Evolutionary conservation across 2,797 vertebrate species (phyloP), one percentile per base, ranked within the genome.

Genomic region (Characodon lateralis): DNA sequence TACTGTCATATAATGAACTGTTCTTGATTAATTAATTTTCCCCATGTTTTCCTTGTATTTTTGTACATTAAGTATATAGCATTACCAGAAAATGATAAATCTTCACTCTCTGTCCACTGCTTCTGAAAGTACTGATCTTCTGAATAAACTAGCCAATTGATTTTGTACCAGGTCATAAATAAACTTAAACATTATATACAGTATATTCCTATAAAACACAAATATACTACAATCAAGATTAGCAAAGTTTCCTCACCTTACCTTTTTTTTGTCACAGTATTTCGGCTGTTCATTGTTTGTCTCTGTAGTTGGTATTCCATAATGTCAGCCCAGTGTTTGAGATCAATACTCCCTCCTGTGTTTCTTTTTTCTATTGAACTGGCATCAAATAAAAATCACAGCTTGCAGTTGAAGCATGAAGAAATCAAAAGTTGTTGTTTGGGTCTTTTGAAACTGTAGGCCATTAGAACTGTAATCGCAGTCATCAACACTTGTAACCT

Each of bases 301-400:
- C 68, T 68, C 63, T 75, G 6, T 53, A 53, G 41, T 43, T n/a
- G 13, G 10, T 18, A 56, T 24, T 61, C 12, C 50, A 66, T 35
- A 31, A 12, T 71, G 55, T 61, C 46, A 74, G 2, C 63, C 31
- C 4, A 43, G 16, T 55, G 46, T 79, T 69, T 26, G 61, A 70
- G 56, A 77, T 81, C 51, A 75, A 56, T 58, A 65, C 26, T 61
- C 63, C 31, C 5, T 68, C 14, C 46, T 71, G 39, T 65, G 74
- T 79, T 76, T 69, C 35, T 84, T 80, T 82, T 35, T 76, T 7
- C 69, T 48, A 46, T 31, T 61, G 39, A 59, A 73, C 53, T 28
- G 59, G 66, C 71, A 73, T 51, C n/a, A 56, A 35, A 24, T 71
- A 43, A 78, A 50, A 51, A 69, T 35, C 24, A 63, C 68, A 39